Evolutionary conservation across 30 jellyfish, hydroid and myxozoan genomes (phyloP), one percentile per base, ranked within the genome.

Genomic region (Pelagia noctiluca): DNA sequence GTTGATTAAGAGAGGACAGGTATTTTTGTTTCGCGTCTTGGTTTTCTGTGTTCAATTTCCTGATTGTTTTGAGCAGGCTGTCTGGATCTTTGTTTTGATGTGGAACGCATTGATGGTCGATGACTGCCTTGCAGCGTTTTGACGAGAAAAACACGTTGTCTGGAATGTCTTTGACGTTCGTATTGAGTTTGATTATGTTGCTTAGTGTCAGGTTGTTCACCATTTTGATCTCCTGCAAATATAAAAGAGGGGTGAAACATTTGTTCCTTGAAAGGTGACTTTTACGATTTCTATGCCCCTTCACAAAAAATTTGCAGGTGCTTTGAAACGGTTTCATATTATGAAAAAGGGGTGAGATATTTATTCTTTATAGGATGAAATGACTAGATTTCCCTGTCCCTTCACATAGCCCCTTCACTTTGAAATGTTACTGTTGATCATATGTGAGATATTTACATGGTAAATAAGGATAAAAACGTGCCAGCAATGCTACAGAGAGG

Each of bases 91-190:
- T 31, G 36, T 13, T 16, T 63, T 35, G 79, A 42, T 61, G 81
- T n/a, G 85, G 86, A 32, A 86, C 76, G 85, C 98, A 92, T 54
- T 87, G 82, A 60, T 68, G 88, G n/a, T 92, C 71, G 19, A 29
- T 57, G 22, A 85, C 99, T 33, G 71, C 88, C 50, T 79, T 83
- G 87, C 99, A 95, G 30, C 28, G 61, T 63, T 85, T 72, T 30
- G 78, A 38, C 2, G 99, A 64, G 80, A 95, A 95, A 83, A 95
- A 95, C 30, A 88, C 97, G 71, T 86, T 75, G 54, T 71, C 89
- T 0, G 97, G 99, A 54, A 88, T 86, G 71, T 95, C 91, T 36
- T 89, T 78, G 29, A 88, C 82, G 80, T 93, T 90, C 8, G 97
- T 80, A 76, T 95, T 89, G 13, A 63, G 84, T 71, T 53, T 30